Base-by-base conservation (phyloP, 2,797 vertebrate species). In the Hydrolagus colliei region DNA sequence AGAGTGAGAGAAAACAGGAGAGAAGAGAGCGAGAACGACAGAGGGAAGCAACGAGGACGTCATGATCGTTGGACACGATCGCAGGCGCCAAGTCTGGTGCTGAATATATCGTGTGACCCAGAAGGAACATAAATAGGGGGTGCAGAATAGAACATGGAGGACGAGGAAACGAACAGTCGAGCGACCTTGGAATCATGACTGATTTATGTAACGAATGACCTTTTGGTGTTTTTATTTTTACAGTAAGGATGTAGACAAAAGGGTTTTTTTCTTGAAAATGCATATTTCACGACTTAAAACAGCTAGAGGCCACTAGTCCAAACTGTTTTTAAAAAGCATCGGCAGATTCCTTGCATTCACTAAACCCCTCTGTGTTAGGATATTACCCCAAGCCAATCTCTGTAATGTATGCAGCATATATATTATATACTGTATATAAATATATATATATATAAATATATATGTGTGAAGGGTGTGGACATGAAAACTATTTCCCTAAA, bases 181-280 rank as follows among this genome's bases (percentile, higher is more conserved):
- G 9, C 27, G 68, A 84, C 79, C 79, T 84, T 68, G 79, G 20
- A 68, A 41, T 68, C 79, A 52, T 84, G 61, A 79, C 59, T 76
- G 74, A 59, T 59, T 79, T 79, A 41, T 35, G 65, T 84, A 18
- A 67, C 65, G 41, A 84, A 35, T 35, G 68, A 84, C 65, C 12
- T 84, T 84, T 84, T 84, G 79, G 65, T 84, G 79, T 84, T 68
- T 52, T 68, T 84, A 84, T 84, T 84, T 52, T 52, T 84, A 84
- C 79, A 84, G 65, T 84, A 84, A 71, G 27, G 65, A 84, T 84
- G 79, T 71, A 67, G 79, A 71, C 65, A 84, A 67, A 80, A 32
- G 65, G 68, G 71, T 84, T 82, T 82, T 82, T 67, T 82, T 82
- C 20, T 75, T 18, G 16, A 82, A 52, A 52, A 52, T 52, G 41